These are phyloP conservation scores for Microctonus brassicae DNA, from an alignment of 2,888 invertebrate species.

Conservation along the genomic window DNA sequence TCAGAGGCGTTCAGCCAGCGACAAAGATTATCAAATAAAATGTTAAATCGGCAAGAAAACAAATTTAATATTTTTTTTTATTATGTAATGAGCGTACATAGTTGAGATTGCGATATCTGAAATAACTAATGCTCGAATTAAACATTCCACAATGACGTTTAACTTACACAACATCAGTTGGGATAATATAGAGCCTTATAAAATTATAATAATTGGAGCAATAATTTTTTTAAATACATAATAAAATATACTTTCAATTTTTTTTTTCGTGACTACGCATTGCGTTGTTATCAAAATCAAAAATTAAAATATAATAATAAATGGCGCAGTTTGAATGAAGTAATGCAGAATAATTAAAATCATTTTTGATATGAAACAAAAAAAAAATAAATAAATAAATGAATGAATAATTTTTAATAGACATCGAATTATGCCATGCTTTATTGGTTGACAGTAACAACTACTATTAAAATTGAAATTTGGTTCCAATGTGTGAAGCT, in stretches of 20 bases:
- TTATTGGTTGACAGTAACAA: background rate
- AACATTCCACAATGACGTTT: background rate
- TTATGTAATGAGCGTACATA: background rate
- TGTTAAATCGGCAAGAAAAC: background rate
- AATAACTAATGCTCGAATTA: background rate
- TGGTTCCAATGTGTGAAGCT: background rate
- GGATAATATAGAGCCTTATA: background rate
- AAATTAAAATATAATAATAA: background rate
- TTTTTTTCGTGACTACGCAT: background rate
- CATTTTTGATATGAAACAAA: background rate
- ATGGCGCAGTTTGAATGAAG: background rate
- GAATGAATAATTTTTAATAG: no score
- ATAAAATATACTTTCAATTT: no score
- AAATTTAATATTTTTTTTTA: background rate
- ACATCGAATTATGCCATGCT: background rate
- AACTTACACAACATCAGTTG: background rate
- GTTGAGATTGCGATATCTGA: background rate
- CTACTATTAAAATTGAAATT: background rate
- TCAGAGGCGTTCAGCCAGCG: background rate
- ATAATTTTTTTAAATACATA: background rate
- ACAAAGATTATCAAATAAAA: background rate
- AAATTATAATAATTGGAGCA: background rate
- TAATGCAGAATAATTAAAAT: background rate
- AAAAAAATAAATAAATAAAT: no score
- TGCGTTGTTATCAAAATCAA: background rate